Percentiles rank a stretch among this genome's conserved stretches.
Evolutionary conservation across 2,113 vertebrate genomes (phyloP).

Genomic region (Plestiodon gilberti): DNA sequence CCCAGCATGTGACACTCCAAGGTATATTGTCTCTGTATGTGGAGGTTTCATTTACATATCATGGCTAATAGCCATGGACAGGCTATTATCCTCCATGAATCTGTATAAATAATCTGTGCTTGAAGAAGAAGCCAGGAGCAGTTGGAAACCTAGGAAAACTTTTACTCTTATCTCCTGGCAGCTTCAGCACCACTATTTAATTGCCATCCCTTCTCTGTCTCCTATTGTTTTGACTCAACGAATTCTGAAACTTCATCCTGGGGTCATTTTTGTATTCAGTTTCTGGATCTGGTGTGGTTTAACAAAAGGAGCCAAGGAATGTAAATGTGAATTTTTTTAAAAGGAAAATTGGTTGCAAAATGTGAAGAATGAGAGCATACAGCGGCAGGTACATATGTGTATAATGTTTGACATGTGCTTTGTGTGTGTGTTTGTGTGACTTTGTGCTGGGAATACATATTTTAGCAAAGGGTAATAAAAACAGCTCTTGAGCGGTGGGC

Average conservation of each 20-base stretch:
- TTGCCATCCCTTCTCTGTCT: not conserved
- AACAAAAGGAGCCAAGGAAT: not conserved
- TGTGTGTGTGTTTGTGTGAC: slow-evolving; percentile 44
- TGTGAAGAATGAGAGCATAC: not conserved
- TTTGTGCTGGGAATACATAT: slow-evolving; percentile 54
- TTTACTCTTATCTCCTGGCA: not conserved
- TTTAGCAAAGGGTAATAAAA: slow-evolving; percentile 75
- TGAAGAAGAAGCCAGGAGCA: not conserved
- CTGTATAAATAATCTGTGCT: not conserved
- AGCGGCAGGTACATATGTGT: not conserved
- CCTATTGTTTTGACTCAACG: not conserved
- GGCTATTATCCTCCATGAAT: not conserved
- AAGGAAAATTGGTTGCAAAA: not conserved
- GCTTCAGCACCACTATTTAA: not conserved
- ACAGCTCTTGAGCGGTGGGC: slow-evolving; percentile 71
- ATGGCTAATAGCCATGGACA: not conserved
- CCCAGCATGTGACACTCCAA: not conserved
- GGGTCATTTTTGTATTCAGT: not conserved
- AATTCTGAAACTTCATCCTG: not conserved
- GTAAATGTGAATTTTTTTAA: not conserved
- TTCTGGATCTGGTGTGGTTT: not conserved
- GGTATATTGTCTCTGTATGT: not conserved
- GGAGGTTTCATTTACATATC: not conserved
- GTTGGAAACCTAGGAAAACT: not conserved
- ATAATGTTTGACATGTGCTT: slow-evolving; percentile 28